Evolutionary conservation across 2,888 invertebrate species (phyloP), one percentile per base, ranked within the genome.

Genomic region (Dioctria rufipes): DNA sequence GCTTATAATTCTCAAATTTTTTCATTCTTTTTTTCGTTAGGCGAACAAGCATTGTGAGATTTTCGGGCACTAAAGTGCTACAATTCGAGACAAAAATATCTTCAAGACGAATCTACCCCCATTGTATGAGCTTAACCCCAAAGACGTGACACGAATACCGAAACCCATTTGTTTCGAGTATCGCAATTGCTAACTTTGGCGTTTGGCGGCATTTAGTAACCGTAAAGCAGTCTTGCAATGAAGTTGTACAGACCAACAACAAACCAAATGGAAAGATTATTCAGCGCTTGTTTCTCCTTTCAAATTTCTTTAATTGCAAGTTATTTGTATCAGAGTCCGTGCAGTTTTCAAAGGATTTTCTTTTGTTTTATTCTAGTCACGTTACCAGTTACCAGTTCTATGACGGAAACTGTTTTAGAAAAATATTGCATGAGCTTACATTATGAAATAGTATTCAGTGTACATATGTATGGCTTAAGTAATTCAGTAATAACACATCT

Each of bases 261-360:
- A 37, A 71, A 11, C 11, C 5, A 58, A 51, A 71, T 71, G 71
- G 51, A 40, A 54, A 71, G 54, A 71, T 71, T 71, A 71, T 71
- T 51, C 71, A 71, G 51, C 51, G 49, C 39, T 40, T 71, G 71
- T 71, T 71, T 71, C 71, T 71, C 51, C n/a, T 54, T 71, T 39
- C 43, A 54, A 71, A 71, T 71, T 71, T 71, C 71, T 71, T 71
- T 71, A 71, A 71, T 71, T 71, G 71, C 71, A 11, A 54, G 54
- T 71, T 71, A 71, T 71, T 71, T 71, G 71, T 71, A 71, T 54
- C 71, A 71, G 54, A 71, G 37, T 11, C 9, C 49, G 69, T 71
- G 49, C n/a, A 5, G 8, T 51, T 51, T 71, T n/a, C 49, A 13
- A 6, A 39, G 69, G 3, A 6, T 46, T 54, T 40, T 54, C n/a